Conservation (phyloP, 2,797 vertebrate genomes). For the Tenualosa thibaudeaui region DNA sequence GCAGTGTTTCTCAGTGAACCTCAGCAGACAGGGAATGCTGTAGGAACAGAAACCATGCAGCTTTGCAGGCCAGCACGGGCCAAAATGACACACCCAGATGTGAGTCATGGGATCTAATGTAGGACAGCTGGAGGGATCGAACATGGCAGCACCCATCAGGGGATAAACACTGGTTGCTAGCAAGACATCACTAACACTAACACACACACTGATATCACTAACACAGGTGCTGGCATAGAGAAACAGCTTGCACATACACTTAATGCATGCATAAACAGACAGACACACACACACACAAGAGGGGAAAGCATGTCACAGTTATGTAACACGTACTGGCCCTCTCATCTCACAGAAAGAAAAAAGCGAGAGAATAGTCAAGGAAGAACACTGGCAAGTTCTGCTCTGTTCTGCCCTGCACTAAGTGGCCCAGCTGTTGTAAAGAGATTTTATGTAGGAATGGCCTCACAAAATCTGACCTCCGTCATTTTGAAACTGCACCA, state of each 20-base stretch:
- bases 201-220: background rate
- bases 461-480: background rate
- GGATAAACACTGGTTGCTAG: background rate
- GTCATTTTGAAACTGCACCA: background rate
- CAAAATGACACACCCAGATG: slow-evolving; percentile 30
- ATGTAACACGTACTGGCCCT: slow-evolving; percentile 3
- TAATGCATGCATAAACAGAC: background rate
- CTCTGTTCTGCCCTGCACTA: background rate
- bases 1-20: background rate
- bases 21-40: background rate
- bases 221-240: background rate
- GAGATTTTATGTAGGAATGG: background rate
- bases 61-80: background rate
- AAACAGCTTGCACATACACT: background rate
- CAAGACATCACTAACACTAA: background rate
- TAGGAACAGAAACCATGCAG: background rate
- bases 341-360: background rate
- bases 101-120: slow-evolving; percentile 29
- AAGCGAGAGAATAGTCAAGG: background rate
- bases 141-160: background rate
- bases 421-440: background rate
- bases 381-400: background rate
- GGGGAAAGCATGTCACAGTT: slow-evolving; percentile 1
- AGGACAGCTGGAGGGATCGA: slow-evolving; percentile 36
- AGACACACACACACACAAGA: background rate